Evolutionary conservation across 2,888 invertebrate genomes (phyloP).

Genomic region (Andrena bucephala): DNA sequence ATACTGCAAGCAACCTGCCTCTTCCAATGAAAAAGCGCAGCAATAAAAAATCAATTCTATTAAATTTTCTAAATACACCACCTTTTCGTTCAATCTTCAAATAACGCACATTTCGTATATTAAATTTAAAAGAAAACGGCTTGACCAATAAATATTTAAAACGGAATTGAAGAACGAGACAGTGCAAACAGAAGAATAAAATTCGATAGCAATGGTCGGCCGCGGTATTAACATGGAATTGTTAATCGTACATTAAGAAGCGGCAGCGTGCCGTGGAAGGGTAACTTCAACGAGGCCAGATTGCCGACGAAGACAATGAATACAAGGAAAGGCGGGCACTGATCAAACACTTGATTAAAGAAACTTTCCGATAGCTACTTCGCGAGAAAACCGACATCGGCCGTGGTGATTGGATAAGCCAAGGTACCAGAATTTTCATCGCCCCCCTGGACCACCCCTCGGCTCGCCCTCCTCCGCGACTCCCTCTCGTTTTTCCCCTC

Average conservation of each 20-base stretch:
- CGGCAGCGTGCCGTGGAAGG: neutral
- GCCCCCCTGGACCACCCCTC: conserved; percentile 20
- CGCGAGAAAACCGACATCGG: conserved; percentile 69
- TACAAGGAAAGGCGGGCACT: conserved; percentile 59
- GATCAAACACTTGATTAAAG: conserved; percentile 82
- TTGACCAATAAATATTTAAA: no score
- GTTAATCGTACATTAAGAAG: conserved; percentile 46
- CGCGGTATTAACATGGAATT: conserved; percentile 13
- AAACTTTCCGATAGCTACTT: conserved; percentile 78
- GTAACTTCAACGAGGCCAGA: conserved; percentile 43
- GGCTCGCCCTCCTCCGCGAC: neutral
- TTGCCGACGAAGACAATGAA: conserved; percentile 68
- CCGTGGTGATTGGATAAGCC: conserved; percentile 77
- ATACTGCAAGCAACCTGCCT: no score
- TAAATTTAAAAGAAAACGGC: neutral
- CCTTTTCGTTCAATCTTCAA: neutral
- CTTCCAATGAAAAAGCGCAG: no score
- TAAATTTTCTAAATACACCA: neutral
- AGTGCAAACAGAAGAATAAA: neutral
- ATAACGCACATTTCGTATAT: neutral
- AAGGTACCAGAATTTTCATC: conserved; percentile 69
- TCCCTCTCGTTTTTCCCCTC: conserved; percentile 32
- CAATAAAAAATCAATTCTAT: no score
- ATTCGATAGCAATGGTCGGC: neutral
- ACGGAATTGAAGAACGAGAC: neutral